Evolutionary conservation across 2,888 invertebrate species (phyloP).

Genomic region (Drosophila melanosoma): DNA sequence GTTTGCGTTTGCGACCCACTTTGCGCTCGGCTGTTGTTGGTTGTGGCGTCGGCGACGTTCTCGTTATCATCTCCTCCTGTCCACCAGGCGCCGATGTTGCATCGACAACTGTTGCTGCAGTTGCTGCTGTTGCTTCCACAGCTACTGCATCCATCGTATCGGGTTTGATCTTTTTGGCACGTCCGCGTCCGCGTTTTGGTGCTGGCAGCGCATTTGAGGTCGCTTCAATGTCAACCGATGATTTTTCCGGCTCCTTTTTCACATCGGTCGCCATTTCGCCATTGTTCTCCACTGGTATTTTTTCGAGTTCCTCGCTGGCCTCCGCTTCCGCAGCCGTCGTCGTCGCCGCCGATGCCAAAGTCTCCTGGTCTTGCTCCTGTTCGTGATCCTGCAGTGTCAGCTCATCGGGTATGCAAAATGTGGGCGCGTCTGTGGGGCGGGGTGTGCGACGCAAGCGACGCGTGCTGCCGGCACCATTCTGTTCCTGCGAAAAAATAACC

Average conservation of each 20-base stretch:
- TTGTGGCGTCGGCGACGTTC: slow-evolving; percentile 22
- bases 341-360: too few relatives aligned
- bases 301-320: slow-evolving; percentile 3
- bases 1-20: slow-evolving; percentile 72
- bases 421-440: slow-evolving; percentile 61
- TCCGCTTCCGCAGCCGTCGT: background rate
- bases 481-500: slow-evolving; percentile 55
- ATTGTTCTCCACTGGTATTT: slow-evolving; percentile 10
- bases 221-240: slow-evolving; percentile 6
- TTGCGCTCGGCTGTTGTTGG: slow-evolving; percentile 61
- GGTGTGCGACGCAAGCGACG: slow-evolving; percentile 76
- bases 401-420: slow-evolving; percentile 22
- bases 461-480: slow-evolving; percentile 48
- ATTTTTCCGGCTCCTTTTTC: slow-evolving; percentile 62
- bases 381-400: slow-evolving; percentile 6
- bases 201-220: slow-evolving; percentile 20
- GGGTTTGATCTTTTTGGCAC: slow-evolving; percentile 69
- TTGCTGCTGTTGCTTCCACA: slow-evolving; percentile 29
- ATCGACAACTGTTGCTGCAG: slow-evolving; percentile 3
- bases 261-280: slow-evolving; percentile 32
- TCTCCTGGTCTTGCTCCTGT: background rate
- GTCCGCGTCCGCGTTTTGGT: slow-evolving; percentile 76
- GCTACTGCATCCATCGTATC: slow-evolving; percentile 39
- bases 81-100: slow-evolving; percentile 1
- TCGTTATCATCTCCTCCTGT: slow-evolving; percentile 22